Evolutionary conservation across 92 coral and sea anemone species (phyloP).

Genomic region (Meandrina meandrites): DNA sequence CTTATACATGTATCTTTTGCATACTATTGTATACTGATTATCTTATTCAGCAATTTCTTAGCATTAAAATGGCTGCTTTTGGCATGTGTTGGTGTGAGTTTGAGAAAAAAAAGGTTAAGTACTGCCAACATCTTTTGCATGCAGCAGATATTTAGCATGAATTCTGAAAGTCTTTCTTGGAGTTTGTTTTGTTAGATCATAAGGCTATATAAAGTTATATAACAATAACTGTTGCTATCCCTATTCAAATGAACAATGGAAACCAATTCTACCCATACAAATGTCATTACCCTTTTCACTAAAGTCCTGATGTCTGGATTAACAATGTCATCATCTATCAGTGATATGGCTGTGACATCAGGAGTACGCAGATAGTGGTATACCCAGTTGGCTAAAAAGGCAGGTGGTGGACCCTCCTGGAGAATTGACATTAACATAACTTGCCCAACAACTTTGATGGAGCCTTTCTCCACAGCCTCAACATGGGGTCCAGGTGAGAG

Average conservation of each 20-base stretch:
- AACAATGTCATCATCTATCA: slow-evolving; percentile 2
- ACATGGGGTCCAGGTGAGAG: no score
- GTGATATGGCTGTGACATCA: slow-evolving; percentile 12
- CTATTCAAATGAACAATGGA: no score
- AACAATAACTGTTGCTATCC: no score
- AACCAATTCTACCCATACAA: no score
- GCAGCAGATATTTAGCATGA: not conserved
- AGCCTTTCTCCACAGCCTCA: no score
- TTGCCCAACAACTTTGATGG: slow-evolving; percentile 48
- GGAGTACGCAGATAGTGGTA: slow-evolving; percentile 44
- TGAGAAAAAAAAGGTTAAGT: slow-evolving; percentile 3
- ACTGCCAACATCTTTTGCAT: slow-evolving; percentile 17
- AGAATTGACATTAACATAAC: slow-evolving; percentile 65
- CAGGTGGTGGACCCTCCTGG: slow-evolving; percentile 65
- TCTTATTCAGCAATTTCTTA: slow-evolving; percentile 3
- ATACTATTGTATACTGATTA: no score
- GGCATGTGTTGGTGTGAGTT: slow-evolving; percentile 2
- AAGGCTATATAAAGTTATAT: no score
- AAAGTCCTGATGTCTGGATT: slow-evolving; percentile 14
- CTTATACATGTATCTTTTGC: no score
- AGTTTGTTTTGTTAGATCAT: no score
- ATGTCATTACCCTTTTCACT: slow-evolving; percentile 30
- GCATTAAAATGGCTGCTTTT: slow-evolving; percentile 9
- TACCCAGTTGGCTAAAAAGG: slow-evolving; percentile 42
- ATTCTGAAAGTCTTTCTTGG: slow-evolving; percentile 3